Conservation (phyloP, 2,797 vertebrate genomes). For the Rhincodon typus region DNA sequence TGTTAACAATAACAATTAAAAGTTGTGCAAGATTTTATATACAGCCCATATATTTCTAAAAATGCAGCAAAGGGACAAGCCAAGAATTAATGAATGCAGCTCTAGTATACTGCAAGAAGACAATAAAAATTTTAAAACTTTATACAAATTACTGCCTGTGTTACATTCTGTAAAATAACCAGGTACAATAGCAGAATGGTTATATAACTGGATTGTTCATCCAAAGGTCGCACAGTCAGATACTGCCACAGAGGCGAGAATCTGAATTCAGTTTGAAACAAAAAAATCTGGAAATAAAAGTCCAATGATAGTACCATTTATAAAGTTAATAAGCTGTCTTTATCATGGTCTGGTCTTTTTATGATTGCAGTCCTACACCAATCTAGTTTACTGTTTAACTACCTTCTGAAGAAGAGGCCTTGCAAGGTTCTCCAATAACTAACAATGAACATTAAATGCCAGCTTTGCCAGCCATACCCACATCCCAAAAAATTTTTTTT, state of each 20-base stretch:
- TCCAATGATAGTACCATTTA: not conserved
- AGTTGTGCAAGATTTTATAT: not conserved
- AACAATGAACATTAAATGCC: not conserved
- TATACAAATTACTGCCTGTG: not conserved
- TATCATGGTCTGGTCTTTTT: not conserved
- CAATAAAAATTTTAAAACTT: not conserved
- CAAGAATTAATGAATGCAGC: not conserved
- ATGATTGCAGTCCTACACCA: not conserved
- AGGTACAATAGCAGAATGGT: not conserved
- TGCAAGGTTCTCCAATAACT: not conserved
- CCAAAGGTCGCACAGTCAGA: not conserved
- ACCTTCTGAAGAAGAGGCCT: not conserved
- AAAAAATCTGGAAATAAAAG: not conserved
- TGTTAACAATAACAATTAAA: not conserved
- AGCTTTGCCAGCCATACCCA: not conserved
- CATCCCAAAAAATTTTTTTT: not conserved
- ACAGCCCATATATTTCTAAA: not conserved
- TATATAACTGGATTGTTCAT: not conserved
- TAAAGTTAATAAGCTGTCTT: not conserved
- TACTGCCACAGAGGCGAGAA: not conserved
- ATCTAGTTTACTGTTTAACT: not conserved
- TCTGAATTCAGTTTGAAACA: not conserved
- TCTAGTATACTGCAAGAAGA: not conserved
- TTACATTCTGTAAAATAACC: not conserved
- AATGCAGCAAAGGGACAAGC: not conserved